Base-by-base conservation (phyloP, 2,888 invertebrate genomes). In the Phragmatobia fuliginosa region DNA sequence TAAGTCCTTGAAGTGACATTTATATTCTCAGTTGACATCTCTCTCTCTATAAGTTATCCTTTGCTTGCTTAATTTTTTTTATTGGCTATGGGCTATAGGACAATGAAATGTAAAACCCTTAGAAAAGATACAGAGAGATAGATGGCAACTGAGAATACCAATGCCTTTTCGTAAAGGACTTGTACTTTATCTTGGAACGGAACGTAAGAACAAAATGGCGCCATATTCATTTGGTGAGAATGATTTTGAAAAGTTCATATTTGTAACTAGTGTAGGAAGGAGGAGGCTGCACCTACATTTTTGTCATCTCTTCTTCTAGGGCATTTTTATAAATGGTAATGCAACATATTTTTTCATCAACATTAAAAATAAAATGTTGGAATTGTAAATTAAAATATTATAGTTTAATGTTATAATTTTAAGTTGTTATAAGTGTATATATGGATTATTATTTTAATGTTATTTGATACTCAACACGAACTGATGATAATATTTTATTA, bases 381-480 rank as follows among this genome's bases (percentile, higher is more conserved):
- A 63, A 64, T 73, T 83, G 87, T 88, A 88, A 81, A 88, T 83
- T 83, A 81, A 78, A 56, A 81, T 83, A 80, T 68, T 80, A 75
- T 52, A 64, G 76, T 73, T 63, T 75, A 81, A 80, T 75, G 69
- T 77, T 82, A 84, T 83, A 81, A 79, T 73, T 49, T 45, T 82
- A 80, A 76, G 81, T 79, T 87, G 82, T 85, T 85, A 84, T 82
- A 82, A 74, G 76, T 87, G 81, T 91, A 90, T 90, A 90, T 88
- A 91, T 84, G 82, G 83, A 86, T 85, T 83, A 85, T 82, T 87
- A 87, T 87, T 86, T 86, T 91, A 90, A 89, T 88, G 89, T 93
- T 94, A 91, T 93, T 93, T 92, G 93, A 94, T 94, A 94, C 94
- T 94, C 94, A 94, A 93, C 91, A 90, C 86, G 94, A 94, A 94